Percentiles rank a stretch among this genome's conserved stretches.
These are phyloP conservation scores for Nycticebus coucang DNA, from an alignment of 2,113 vertebrate genomes.

Conservation along the genomic window DNA sequence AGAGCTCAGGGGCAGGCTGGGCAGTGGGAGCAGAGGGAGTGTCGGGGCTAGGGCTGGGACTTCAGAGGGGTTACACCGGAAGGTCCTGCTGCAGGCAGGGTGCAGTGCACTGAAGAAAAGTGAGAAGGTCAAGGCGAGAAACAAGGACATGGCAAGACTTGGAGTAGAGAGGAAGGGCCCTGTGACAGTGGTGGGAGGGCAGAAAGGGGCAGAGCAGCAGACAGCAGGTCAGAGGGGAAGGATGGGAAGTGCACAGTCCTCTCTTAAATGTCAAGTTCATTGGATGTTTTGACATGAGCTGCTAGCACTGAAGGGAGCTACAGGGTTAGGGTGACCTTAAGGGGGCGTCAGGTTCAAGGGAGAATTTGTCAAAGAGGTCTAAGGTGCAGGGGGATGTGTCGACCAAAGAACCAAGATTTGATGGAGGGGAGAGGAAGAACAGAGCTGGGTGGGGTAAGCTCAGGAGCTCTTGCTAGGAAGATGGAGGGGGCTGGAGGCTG, in stretches of 20 bases:
- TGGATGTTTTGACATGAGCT: neutral
- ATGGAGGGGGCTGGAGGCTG: neutral
- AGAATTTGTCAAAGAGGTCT: neutral
- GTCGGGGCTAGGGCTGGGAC: neutral
- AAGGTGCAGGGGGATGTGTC: fast-evolving
- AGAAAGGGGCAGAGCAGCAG: neutral
- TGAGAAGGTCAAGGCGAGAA: neutral
- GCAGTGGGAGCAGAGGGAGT: fast-evolving
- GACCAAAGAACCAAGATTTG: neutral
- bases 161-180: neutral
- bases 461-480: neutral
- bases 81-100: neutral
- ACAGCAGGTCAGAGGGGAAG: neutral
- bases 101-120: neutral
- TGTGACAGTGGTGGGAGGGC: fast-evolving
- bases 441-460: neutral
- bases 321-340: neutral
- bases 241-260: fast-evolving
- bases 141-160: neutral
- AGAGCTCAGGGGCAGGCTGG: neutral
- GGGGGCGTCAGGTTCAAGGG: neutral
- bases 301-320: no score
- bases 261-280: neutral
- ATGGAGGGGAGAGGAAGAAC: neutral
- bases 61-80: neutral